Base-by-base conservation (phyloP, 2,797 vertebrate species). In the Mormyrops attenuatus region DNA sequence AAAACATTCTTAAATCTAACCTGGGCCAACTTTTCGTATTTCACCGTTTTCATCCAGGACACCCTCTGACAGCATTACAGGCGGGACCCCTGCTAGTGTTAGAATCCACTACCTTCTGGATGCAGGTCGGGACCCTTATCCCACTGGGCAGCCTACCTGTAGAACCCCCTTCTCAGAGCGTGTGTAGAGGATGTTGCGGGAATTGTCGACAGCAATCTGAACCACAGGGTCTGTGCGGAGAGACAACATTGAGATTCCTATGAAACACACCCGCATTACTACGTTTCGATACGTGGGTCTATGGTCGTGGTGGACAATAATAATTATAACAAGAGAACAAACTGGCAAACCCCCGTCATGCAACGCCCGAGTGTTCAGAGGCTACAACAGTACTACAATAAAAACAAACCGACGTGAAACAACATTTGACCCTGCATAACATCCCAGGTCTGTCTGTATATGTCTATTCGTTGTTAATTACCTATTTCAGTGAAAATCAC, bases 121-220 rank as follows among this genome's bases (percentile, higher is more conserved):
- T 73, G 15, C 2, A 26, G 60, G 60, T 0, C 3, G 3, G 11
- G 63, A 69, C 77, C 38, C 77, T 3, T 20, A 82, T 44, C 7
- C 41, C 3, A n/a, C 0, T 38, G 3, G 15, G 13, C 52, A 41
- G 6, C 92, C 13, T 95, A 99, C 99, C 96, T 99, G 98, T 90
- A 99, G 94, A 5, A 98, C 97, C 44, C 97, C 98, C 95, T 98
- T 99, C 94, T 99, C 98, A 0, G 99, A 99, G 47, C 98, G 97
- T 0, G 98, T 99, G 89, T 98, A 97, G 38, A 99, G 95, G 77
- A 95, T 97, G 92, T 98, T 98, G 90, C 97, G 94, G 11, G 98
- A 98, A 93, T 99, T 98, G 94, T 99, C 99, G 44, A 99, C 91
- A 63, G 97, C 97, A 3, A 99, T 98, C 95, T 99, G 98, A 93